These are phyloP conservation scores for Dendrolimus kikuchii DNA, from an alignment of 1,140 invertebrate genomes.

Conservation along the genomic window DNA sequence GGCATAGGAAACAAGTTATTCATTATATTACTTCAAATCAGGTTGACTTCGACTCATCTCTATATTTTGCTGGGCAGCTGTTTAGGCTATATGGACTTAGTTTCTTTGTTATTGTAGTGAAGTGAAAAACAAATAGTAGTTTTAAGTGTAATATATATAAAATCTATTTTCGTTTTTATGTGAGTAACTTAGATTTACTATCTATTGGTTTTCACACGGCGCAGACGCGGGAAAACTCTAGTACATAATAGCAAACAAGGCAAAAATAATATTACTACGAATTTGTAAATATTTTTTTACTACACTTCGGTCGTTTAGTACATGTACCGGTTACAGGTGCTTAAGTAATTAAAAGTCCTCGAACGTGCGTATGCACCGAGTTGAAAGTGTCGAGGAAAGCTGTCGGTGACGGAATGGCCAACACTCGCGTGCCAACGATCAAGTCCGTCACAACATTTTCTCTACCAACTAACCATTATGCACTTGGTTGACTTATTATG, in stretches of 20 bases:
- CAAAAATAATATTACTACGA: slow-evolving; percentile 3
- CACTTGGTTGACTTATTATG: slow-evolving; percentile 5
- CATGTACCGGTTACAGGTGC: slow-evolving; percentile 21
- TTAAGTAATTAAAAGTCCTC: slow-evolving; percentile 56
- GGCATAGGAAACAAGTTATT: no score
- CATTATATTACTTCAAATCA: no score
- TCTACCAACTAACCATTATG: slow-evolving; percentile 26
- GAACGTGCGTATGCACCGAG: slow-evolving; percentile 34
- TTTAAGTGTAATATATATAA: no score
- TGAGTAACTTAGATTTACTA: no score
- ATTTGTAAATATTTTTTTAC: slow-evolving; percentile 5
- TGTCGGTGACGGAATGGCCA: slow-evolving; percentile 49
- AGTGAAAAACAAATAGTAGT: no score
- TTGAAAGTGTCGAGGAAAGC: slow-evolving; percentile 63
- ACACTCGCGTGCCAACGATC: slow-evolving; percentile 41
- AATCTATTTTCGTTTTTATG: no score
- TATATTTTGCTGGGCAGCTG: no score
- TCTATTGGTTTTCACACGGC: neutral
- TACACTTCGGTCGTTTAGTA: slow-evolving; percentile 1
- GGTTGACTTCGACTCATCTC: no score
- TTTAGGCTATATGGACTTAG: no score
- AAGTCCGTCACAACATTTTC: slow-evolving; percentile 26
- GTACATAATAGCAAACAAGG: slow-evolving; percentile 11
- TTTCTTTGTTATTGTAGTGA: no score
- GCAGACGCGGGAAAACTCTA: slow-evolving; percentile 3